Base-by-base conservation (phyloP, 2,113 vertebrate species). In the Xiphophorus hellerii region DNA sequence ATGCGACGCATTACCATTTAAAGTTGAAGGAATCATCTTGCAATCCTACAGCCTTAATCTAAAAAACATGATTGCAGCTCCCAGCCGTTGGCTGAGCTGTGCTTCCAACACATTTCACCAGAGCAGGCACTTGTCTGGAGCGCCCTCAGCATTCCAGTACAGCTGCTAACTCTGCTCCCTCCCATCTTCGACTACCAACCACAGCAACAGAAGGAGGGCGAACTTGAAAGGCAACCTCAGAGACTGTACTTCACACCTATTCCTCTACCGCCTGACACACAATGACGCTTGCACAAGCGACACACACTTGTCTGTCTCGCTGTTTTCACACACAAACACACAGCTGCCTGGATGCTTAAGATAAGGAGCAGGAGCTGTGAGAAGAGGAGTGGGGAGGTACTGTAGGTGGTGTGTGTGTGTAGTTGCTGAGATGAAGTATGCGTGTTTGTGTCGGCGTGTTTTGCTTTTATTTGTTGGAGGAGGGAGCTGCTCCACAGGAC, bases 331-430 rank as follows among this genome's bases (percentile, higher is more conserved):
- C 69, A 89, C 85, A 89, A 84, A 88, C 88, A 87, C 74, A 67
- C 92, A 87, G 90, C 89, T 89, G 93, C 89, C 93, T 94, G 94
- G 88, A 91, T 74, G 66, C 81, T 88, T 77, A 75, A 92, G 92
- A 94, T 93, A 93, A 94, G 92, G 87, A 90, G 81, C 83, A 69
- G 76, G 78, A 88, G 86, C 86, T 87, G 75, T 83, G 84, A 83
- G 83, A 73, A 42, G 62, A 1, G 44, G 51, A 10, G 58, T 25
- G 4, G 37, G 13, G 84, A 69, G 66, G 35, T 35, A 35, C 33
- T 9, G 33, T 20, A 22, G 62, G 30, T n/a, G 25, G 69, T 37
- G 74, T 9, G 80, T 30, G 66, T 58, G 51, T 58, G 51, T 48
- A 20, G 25, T 11, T 7, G 30, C 39, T 29, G 12, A 58, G 81